A percentile compares a stretch with the other conserved stretches of the same genome.
Conservation (phyloP, 2,113 vertebrate genomes). For the Phalacrocorax carbo region DNA sequence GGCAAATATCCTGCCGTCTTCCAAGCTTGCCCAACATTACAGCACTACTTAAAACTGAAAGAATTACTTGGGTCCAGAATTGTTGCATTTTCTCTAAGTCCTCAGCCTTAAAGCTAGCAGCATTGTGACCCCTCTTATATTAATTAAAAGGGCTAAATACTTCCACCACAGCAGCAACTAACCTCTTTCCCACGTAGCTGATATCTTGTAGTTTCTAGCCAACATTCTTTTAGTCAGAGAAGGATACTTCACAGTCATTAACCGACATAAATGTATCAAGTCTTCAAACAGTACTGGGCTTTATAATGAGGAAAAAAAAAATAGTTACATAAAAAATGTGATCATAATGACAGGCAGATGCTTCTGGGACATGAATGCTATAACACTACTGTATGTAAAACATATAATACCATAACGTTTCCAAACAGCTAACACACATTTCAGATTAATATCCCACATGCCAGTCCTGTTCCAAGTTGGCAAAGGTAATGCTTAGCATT, state of each 20-base stretch:
- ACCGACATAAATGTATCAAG: constrained; percentile 86
- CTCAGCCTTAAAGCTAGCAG: background rate
- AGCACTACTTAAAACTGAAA: background rate
- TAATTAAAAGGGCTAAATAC: background rate
- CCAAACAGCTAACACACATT: background rate
- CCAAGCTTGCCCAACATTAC: background rate
- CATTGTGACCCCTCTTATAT: background rate
- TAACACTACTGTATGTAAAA: background rate
- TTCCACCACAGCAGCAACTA: background rate
- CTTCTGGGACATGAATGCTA: background rate
- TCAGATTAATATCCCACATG: background rate
- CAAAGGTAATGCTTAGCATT: background rate
- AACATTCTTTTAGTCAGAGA: constrained; percentile 76
- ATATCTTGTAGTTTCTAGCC: constrained; percentile 76
- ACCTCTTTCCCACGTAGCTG: constrained; percentile 88
- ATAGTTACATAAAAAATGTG: background rate
- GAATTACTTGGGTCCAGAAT: background rate
- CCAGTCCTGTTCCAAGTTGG: background rate
- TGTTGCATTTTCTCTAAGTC: background rate
- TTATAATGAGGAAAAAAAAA: constrained; percentile 15
- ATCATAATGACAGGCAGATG: background rate
- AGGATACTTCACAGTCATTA: constrained; percentile 75
- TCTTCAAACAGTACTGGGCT: constrained; percentile 84
- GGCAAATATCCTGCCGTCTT: background rate
- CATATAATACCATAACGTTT: background rate